phyloP scores from a whole-genome alignment of 2,888 invertebrate genomes.

The Dioctria rufipes region DNA sequence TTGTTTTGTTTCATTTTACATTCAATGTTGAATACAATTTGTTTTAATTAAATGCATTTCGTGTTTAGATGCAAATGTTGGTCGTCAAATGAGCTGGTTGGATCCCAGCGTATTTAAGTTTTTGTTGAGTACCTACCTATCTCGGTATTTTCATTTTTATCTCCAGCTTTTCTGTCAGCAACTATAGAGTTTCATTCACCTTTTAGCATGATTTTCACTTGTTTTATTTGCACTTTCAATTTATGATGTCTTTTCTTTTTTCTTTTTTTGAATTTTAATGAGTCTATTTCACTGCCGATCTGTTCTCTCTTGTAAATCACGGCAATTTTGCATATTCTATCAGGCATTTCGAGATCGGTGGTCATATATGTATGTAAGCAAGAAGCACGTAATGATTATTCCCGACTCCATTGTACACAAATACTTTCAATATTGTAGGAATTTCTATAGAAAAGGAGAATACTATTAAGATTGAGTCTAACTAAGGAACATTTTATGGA shows the following conservation, averaged over 20 bases:
- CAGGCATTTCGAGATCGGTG: neutral
- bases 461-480: no score
- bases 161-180: neutral
- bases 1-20: conserved; percentile 20
- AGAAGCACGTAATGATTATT: no score
- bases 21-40: conserved; percentile 30
- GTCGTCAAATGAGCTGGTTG: conserved; percentile 10
- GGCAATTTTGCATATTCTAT: conserved; percentile 8
- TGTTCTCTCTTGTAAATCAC: conserved; percentile 24
- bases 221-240: conserved; percentile 23
- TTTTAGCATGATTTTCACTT: conserved; percentile 36
- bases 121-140: conserved; percentile 23
- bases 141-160: conserved; percentile 2
- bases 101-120: conserved; percentile 18
- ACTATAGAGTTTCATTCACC: conserved; percentile 29
- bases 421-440: no score
- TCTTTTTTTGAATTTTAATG: conserved; percentile 4
- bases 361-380: neutral
- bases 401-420: no score
- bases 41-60: conserved; percentile 51
- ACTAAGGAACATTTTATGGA: no score
- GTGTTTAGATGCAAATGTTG: conserved; percentile 49
- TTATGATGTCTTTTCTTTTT: neutral
- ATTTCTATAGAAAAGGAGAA: no score
- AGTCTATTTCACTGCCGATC: conserved; percentile 5